These are phyloP conservation scores for Chloebia gouldiae DNA, from an alignment of 2,113 vertebrate genomes.

Conservation along the genomic window DNA sequence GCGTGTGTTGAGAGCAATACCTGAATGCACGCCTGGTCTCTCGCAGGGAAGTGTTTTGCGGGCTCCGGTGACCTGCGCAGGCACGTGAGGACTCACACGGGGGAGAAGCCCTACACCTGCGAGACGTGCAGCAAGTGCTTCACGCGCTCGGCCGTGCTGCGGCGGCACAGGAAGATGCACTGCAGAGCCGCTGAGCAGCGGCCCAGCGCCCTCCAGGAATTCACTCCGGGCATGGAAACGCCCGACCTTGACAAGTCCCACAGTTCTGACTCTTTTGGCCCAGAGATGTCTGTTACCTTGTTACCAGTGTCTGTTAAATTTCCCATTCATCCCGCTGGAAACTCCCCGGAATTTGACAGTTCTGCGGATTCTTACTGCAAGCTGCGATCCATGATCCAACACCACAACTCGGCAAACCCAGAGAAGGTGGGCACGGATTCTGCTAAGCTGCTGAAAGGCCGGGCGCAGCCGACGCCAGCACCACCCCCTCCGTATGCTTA, in stretches of 20 bases:
- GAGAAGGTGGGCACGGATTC: conserved; percentile 72
- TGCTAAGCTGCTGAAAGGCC: conserved; percentile 71
- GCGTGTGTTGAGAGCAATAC: neutral
- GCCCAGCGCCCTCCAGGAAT: neutral
- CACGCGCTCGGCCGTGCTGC: conserved; percentile 88
- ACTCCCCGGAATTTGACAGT: neutral
- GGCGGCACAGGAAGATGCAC: conserved; percentile 85
- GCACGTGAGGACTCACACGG: conserved; percentile 90
- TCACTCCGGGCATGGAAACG: conserved; percentile 1
- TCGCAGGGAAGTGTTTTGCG: conserved; percentile 87
- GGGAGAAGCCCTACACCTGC: conserved; percentile 91
- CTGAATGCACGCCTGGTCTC: neutral
- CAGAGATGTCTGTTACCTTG: conserved; percentile 42
- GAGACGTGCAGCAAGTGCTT: conserved; percentile 90
- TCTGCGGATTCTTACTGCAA: conserved; percentile 71
- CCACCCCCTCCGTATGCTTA: neutral
- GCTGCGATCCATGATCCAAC: conserved; percentile 69
- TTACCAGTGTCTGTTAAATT: conserved; percentile 66
- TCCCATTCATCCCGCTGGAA: neutral
- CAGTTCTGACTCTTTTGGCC: conserved; percentile 70
- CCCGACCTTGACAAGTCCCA: conserved; percentile 66
- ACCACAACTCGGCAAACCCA: conserved; percentile 56
- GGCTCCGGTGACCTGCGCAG: conserved; percentile 92
- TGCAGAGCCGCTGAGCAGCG: conserved; percentile 62
- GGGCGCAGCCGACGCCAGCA: neutral